Conservation (phyloP, 2,113 vertebrate species). For the Gymnobelideus leadbeateri region DNA sequence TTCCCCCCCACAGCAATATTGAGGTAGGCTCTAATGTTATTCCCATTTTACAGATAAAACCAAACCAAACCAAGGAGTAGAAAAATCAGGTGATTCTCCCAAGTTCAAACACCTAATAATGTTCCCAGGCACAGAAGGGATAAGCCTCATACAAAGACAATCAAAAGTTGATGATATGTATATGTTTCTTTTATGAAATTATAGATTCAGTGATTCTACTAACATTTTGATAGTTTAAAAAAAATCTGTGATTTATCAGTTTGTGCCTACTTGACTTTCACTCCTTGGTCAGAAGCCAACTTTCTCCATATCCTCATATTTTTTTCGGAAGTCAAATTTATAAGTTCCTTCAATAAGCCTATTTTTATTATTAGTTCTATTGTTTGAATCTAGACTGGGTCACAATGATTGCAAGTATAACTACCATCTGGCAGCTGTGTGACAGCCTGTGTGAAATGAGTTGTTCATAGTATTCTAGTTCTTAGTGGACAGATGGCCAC, state of each 20-base stretch:
- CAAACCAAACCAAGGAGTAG: background rate
- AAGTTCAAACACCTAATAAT: background rate
- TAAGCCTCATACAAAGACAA: background rate
- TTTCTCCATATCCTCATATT: slow-evolving; percentile 35
- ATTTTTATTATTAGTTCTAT: slow-evolving; percentile 59
- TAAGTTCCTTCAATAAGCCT: slow-evolving; percentile 31
- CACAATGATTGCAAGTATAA: slow-evolving; percentile 32
- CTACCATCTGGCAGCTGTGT: slow-evolving; percentile 69
- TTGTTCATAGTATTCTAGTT: slow-evolving; percentile 61
- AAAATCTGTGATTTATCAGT: background rate
- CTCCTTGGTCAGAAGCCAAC: slow-evolving; percentile 8
- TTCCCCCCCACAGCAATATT: background rate
- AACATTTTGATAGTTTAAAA: background rate
- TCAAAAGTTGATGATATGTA: background rate
- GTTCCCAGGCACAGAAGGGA: background rate
- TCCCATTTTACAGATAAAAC: background rate
- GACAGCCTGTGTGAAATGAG: slow-evolving; percentile 35
- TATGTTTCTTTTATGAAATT: background rate
- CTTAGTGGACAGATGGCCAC: slow-evolving; percentile 72
- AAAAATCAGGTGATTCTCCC: background rate
- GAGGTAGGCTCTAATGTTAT: background rate
- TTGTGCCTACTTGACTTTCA: background rate
- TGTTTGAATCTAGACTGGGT: slow-evolving; percentile 61
- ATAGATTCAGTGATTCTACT: background rate
- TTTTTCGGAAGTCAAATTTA: slow-evolving; percentile 43